Base-by-base conservation (phyloP, 2,113 vertebrate genomes). In the Vanacampus margaritifer region DNA sequence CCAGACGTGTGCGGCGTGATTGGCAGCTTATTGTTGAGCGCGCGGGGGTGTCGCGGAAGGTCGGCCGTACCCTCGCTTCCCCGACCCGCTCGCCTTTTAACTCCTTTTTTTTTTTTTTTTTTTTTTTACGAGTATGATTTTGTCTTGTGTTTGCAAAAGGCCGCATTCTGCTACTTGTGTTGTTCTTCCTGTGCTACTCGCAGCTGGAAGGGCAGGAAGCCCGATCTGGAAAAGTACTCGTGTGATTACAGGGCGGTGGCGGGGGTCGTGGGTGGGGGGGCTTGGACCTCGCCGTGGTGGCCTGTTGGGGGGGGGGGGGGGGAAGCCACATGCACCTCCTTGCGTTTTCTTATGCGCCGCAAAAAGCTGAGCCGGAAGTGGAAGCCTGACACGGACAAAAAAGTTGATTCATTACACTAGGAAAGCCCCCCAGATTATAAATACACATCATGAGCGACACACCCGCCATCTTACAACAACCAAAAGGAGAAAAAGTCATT, bases 121-220 rank as follows among this genome's bases (percentile, higher is more conserved):
- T 50, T 50, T 23, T 23, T 51, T 51, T 14, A 57, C 17, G 54
- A 57, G 6, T 17, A 57, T 17, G 6, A 57, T 32, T 32, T 17
- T 2, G 26, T 26, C 26, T 32, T 2, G 54, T 57, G 54, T 57
- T 57, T 57, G 54, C 14, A 57, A 19, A 57, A 57, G 54, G 54
- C 26, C 54, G 17, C 54, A 57, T 57, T 57, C 54, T 57, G 54
- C 54, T 57, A 57, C 54, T 57, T 57, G 54, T 57, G 54, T 57
- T 57, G 32, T 57, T 57, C 54, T 57, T 57, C 54, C 54, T 57
- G 54, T 57, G 54, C 54, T 32, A 57, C 54, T 32, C 28, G 54
- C 54, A 57, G 54, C 54, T 57, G 54, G 54, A 57, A 57, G 26
- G 54, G 32, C 54, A 57, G 54, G 54, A 57, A 57, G 26, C 14